Base-by-base conservation (phyloP, 2,113 vertebrate genomes). In the Oceanites oceanicus region DNA sequence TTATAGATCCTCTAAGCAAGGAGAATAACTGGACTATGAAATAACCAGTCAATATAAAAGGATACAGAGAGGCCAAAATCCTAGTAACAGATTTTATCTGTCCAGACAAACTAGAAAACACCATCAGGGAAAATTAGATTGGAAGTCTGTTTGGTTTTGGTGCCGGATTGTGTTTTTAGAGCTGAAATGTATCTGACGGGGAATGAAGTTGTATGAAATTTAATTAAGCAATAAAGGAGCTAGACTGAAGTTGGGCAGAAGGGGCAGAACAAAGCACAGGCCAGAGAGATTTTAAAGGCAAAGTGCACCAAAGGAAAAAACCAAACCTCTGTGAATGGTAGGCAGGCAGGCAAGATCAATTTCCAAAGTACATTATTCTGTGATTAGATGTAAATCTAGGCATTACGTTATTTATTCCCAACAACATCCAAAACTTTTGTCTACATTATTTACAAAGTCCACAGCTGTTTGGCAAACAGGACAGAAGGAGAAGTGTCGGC, bases 381-480 rank as follows among this genome's bases (percentile, higher is more conserved):
- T 1, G 1, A 68, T 49, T 49, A 71, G 67, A 58, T 7, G 11
- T 95, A 84, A 95, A 91, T 68, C 44, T 34, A 62, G 29, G 30
- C 63, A 49, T 44, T 36, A 36, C 0, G 9, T 42, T 92, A 55
- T 81, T 96, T 93, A 82, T 88, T 91, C 65, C 47, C 3, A 6
- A 63, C 66, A 74, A 45, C 59, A 86, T 44, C 38, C 52, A 32
- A 65, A 81, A 30, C 66, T 95, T 95, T 75, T 38, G n/a, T 58
- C 62, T 82, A 14, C 20, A 0, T 82, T 91, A 58, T 67, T 96
- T 85, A 76, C 66, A 29, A 89, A 90, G 81, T 91, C 89, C 77
- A 30, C 68, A 86, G 83, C 83, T 96, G 92, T 94, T 93, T 97
- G 92, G 92, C 80, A 89, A 93, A 72, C 52, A 67, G 90, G 82